These are phyloP conservation scores for Pleuronectes platessa DNA, from an alignment of 2,113 vertebrate genomes.

Conservation along the genomic window DNA sequence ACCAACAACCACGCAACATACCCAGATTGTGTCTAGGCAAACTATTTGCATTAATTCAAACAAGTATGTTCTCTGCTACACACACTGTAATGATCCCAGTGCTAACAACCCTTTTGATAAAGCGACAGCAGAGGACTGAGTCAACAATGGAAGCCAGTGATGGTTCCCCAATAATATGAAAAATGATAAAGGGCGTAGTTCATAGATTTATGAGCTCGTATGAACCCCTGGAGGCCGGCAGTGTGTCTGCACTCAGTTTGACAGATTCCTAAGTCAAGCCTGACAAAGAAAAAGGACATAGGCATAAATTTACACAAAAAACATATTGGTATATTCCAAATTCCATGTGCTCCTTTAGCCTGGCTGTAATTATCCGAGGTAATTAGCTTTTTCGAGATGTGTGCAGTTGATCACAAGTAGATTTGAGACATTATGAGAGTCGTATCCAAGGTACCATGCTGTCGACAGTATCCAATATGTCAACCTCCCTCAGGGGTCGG, in stretches of 20 bases:
- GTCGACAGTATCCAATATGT: constrained; percentile 64
- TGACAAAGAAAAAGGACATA: constrained; percentile 50
- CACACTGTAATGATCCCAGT: constrained; percentile 9
- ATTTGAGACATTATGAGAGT: constrained; percentile 44
- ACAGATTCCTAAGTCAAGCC: constrained; percentile 53
- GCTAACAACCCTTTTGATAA: constrained; percentile 25
- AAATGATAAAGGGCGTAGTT: constrained; percentile 62
- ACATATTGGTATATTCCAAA: constrained; percentile 41
- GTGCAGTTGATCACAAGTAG: constrained; percentile 54
- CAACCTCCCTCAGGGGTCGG: constrained; percentile 52
- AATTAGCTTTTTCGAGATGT: constrained; percentile 48
- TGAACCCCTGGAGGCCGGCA: constrained; percentile 45
- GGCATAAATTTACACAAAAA: constrained; percentile 62
- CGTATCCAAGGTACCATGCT: constrained; percentile 57
- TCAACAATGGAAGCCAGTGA: constrained; percentile 33
- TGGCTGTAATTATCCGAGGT: constrained; percentile 53
- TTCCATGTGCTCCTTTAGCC: constrained; percentile 8
- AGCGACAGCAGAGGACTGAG: constrained; percentile 15
- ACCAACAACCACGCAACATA: constrained; percentile 14
- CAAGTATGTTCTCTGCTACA: background rate
- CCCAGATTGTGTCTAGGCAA: constrained; percentile 21
- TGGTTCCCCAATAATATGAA: constrained; percentile 60
- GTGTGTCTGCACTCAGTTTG: constrained; percentile 54
- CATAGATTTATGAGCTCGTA: constrained; percentile 70
- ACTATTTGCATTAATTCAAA: constrained; percentile 39